Evolutionary conservation across 2,888 invertebrate genomes (phyloP).

Genomic region (Polyploca ridens): DNA sequence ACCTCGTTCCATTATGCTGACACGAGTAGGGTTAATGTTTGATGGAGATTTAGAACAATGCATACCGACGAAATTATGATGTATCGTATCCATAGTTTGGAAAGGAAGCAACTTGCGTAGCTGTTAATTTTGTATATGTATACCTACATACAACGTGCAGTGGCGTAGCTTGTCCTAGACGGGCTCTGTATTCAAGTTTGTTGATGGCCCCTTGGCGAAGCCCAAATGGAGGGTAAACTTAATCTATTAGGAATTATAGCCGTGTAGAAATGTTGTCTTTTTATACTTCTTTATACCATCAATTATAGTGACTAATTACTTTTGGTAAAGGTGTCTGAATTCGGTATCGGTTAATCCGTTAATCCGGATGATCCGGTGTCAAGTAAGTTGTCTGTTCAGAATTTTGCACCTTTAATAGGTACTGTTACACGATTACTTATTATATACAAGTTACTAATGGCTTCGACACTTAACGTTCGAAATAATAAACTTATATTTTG

Average conservation of each 20-base stretch:
- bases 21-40: conserved; percentile 10
- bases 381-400: not conserved
- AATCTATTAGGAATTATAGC: too few species aligned
- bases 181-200: too few species aligned
- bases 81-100: not conserved
- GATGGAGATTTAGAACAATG: conserved; percentile 11
- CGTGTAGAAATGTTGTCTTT: too few species aligned
- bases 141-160: too few species aligned
- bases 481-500: too few species aligned
- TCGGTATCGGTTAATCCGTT: conserved; percentile 4
- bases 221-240: too few species aligned
- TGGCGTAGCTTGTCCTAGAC: too few species aligned
- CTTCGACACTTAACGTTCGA: not conserved
- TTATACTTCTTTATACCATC: not conserved
- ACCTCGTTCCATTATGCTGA: conserved; percentile 10
- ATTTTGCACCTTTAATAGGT: not conserved
- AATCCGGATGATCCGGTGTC: conserved; percentile 12
- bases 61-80: conserved; percentile 15
- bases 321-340: not conserved
- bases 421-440: too few species aligned
- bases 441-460: too few species aligned
- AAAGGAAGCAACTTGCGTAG: not conserved
- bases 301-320: not conserved
- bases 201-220: too few species aligned
- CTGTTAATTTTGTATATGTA: not conserved